Evolutionary conservation across 2,888 invertebrate genomes (phyloP), one percentile per base, ranked within the genome.

Genomic region (Lissonota sp.): DNA sequence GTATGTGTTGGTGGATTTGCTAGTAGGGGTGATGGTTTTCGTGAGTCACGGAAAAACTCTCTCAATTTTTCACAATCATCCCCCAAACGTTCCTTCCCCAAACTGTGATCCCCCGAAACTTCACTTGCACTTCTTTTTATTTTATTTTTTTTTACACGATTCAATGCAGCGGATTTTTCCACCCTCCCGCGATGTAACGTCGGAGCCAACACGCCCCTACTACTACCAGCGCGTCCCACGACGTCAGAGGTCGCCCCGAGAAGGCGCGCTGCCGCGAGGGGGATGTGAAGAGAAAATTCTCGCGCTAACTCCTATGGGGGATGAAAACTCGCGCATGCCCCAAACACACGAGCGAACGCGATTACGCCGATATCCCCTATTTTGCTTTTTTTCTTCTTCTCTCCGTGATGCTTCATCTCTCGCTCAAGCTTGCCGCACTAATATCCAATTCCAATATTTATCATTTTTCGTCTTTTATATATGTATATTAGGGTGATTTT

Each of bases 201-300:
- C 40, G 42, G 60, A 26, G 62, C 69, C 77, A 60, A 71, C 64
- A 77, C 77, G 77, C 77, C 77, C 77, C 77, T 71, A 51, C 71
- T 62, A 49, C 40, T 7, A 6, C 14, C 37, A 16, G 39, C 51
- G 42, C 10, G 12, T 26, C 42, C 2, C 26, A 57, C 46, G 44
- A 67, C 73, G 63, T 49, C 78, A 67, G 79, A 73, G 66, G 79
- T 72, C 73, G 67, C 73, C 37, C 49, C n/a, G 55, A 71, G 37
- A 7, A 64, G 14, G 49, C 10, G 7, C 44, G 44, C 6, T 10
- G 53, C 60, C 51, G 69, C 79, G 26, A 57, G 7, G 8, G 55
- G 12, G 10, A 58, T 16, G 12, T 16, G 12, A 6, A 39, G n/a
- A 4, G 26, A 16, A 53, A 40, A 42, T 14, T 40, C 42, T 4